These are phyloP conservation scores for Laupala kohalensis DNA, from an alignment of 1,140 invertebrate species.

Conservation along the genomic window DNA sequence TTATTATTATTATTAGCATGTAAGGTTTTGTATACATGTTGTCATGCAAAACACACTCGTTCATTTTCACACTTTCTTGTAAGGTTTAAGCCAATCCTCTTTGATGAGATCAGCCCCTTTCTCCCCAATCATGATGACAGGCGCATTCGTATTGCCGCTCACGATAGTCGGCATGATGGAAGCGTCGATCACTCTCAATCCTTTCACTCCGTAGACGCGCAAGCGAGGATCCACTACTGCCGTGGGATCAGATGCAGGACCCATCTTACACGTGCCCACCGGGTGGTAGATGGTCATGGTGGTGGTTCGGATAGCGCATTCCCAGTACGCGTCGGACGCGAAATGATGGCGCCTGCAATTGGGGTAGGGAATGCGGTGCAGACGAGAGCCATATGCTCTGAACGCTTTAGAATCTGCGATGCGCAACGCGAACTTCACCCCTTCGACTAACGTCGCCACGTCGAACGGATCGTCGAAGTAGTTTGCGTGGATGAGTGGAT, in stretches of 20 bases:
- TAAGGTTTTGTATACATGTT: no score
- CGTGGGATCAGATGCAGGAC: slow-evolving; percentile 51
- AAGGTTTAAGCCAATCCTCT: slow-evolving; percentile 7
- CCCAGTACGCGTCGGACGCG: slow-evolving; percentile 65
- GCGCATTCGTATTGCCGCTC: slow-evolving; percentile 14
- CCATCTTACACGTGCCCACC: slow-evolving; percentile 57
- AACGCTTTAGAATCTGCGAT: slow-evolving; percentile 63
- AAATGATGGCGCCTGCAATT: slow-evolving; percentile 63
- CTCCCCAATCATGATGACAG: slow-evolving; percentile 14
- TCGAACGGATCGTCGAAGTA: slow-evolving; percentile 70
- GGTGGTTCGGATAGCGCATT: slow-evolving; percentile 70
- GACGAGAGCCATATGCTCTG: slow-evolving; percentile 60
- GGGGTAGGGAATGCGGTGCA: slow-evolving; percentile 58
- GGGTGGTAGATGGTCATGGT: slow-evolving; percentile 68
- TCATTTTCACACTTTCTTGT: neutral
- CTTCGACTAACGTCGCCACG: slow-evolving; percentile 63
- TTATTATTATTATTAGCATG: no score
- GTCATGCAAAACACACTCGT: no score
- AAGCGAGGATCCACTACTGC: slow-evolving; percentile 73
- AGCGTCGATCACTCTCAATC: slow-evolving; percentile 14
- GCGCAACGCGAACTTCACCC: slow-evolving; percentile 37
- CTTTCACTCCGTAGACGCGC: slow-evolving; percentile 40
- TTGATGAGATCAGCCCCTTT: slow-evolving; percentile 16
- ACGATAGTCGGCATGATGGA: slow-evolving; percentile 16
- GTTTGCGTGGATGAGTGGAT: slow-evolving; percentile 78